Base-by-base conservation (phyloP, 2,797 vertebrate genomes). In the Poecilia velifera region DNA sequence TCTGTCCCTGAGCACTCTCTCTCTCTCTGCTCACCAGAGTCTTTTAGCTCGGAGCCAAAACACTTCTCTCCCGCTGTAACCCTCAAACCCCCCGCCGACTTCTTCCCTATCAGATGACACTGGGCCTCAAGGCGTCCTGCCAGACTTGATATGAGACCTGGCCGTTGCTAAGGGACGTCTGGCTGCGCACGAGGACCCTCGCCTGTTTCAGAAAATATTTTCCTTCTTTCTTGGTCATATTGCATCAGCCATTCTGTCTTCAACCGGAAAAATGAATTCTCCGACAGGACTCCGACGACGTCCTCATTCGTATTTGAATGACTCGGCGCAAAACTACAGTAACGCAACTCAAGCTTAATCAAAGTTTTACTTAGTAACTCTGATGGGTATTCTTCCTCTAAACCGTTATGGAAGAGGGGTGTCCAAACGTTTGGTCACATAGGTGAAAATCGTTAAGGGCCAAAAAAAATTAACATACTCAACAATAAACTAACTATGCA, bases 71-170 rank as follows among this genome's bases (percentile, higher is more conserved):
- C 82, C 28, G 76, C 90, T 70, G 82, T n/a, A 70, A 80, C 68
- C 51, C 78, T 12, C 62, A 36, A 36, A 22, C 62, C 77, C 36
- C 71, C 79, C 72, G 70, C 80, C 49, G 53, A 76, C 81, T 87
- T 75, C 76, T 82, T 86, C 82, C 89, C 86, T 93, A 95, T 95
- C 93, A 87, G 87, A 93, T 94, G 91, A 94, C 93, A 92, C 89
- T 66, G 84, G 89, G 90, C 84, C 92, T 93, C 92, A 84, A 91
- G 84, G 89, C 85, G 83, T 89, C 87, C 81, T 92, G 91, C 92
- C 91, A 92, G 81, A 87, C 77, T 78, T 91, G 89, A 94, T 92
- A 93, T 92, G 87, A 93, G 89, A 90, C 89, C 88, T 83, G 82
- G 64, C 80, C 46, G 90, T 94, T 94, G 91, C 91, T 88, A 88